Evolutionary conservation across 2,797 vertebrate species (phyloP), one percentile per base, ranked within the genome.

Genomic region (Channallabes apus): DNA sequence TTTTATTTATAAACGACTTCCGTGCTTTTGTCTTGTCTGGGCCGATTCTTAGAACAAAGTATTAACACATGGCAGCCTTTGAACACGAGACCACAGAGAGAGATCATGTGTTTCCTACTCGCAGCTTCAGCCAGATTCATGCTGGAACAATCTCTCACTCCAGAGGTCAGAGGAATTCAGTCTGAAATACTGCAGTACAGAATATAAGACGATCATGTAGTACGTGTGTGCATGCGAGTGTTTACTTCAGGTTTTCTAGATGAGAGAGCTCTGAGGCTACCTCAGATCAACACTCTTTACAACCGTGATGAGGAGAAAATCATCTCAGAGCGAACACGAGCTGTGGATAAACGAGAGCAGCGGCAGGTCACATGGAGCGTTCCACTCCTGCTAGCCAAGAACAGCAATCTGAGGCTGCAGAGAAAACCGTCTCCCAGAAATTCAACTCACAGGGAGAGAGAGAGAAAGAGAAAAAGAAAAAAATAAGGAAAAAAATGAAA

Each of bases 91-190:
- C 35, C 77, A 18, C 77, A 64, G 59, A 32, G 59, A n/a, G 38
- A n/a, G 38, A 38, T 27, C 59, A 41, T 80, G 77, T 27, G 77
- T 64, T 80, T 64, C 22, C 35, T 62, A 38, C 77, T 80, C 29
- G 38, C 56, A 2, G 58, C 61, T 38, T 61, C 56, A 59, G 75
- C 56, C 58, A 79, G 58, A 79, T 79, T 62, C 35, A 62, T 41
- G 22, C 77, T 79, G 77, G 58, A 61, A 62, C 54, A 59, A 77
- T 18, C 27, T 59, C 6, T 12, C 4, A 35, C 56, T 35, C 6
- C 0, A 59, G 18, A 29, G 75, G 56, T 77, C 59, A 59, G 8
- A 78, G 56, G 64, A 54, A 65, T 17, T 75, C 24, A 46, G 46
- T 81, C 46, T 29, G 12, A 80, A 82, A 5, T 12, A 29, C 58